These are phyloP conservation scores for Astur gentilis DNA, from an alignment of 2,113 vertebrate genomes.

Conservation along the genomic window DNA sequence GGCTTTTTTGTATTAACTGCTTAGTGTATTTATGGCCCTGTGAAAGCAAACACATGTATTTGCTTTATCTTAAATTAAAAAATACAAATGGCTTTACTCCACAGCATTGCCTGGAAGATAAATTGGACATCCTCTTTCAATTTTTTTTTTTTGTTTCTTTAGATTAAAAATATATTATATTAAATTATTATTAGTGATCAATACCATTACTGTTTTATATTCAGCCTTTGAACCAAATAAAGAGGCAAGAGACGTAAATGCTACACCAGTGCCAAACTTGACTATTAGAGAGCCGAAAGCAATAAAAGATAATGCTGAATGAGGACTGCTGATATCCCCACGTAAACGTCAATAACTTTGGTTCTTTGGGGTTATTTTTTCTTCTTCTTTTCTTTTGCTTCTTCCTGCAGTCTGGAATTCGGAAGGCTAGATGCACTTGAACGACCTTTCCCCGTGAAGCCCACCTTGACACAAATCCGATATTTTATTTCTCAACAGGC, in stretches of 20 bases:
- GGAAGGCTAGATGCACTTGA: neutral
- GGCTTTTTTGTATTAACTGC: neutral
- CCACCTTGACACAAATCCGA: neutral
- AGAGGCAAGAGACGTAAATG: accelerated
- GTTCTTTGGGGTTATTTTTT: neutral
- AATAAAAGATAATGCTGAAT: neutral
- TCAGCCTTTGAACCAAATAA: neutral
- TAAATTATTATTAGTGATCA: neutral
- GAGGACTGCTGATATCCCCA: neutral
- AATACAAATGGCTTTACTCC: neutral
- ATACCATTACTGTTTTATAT: neutral
- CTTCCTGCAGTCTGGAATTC: neutral
- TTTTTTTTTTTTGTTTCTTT: neutral
- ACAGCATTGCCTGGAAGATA: neutral
- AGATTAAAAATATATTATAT: neutral
- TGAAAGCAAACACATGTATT: neutral
- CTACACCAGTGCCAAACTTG: neutral
- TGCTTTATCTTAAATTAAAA: neutral
- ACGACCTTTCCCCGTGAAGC: neutral
- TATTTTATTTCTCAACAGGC: neutral
- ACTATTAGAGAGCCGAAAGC: neutral
- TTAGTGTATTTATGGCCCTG: neutral
- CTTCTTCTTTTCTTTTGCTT: neutral
- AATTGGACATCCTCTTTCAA: neutral
- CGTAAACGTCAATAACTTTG: neutral